Evolutionary conservation across 1,140 invertebrate species (phyloP), one percentile per base, ranked within the genome.

Genomic region (Babylonia areolata): DNA sequence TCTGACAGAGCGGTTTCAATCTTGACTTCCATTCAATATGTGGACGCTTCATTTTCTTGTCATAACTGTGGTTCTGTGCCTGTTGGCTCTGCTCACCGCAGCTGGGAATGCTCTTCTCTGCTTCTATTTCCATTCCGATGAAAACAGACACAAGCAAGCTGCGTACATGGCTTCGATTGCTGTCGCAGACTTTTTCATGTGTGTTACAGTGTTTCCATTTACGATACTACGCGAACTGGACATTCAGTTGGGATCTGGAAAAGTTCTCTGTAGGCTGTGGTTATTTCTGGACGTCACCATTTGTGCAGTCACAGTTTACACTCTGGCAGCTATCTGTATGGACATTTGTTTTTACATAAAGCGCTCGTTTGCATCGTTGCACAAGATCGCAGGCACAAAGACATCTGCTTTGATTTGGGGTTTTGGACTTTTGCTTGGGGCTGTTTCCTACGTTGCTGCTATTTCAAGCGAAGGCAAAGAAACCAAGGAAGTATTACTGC

Each of bases 271-370:
- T 35, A 35, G 69, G n/a, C 0, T 84, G 28, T 73, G 64, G 82
- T 28, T 46, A 20, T 69, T 73, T 23, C 35, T 84, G 23, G 82
- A 84, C 3, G 17, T 40, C 17, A 35, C 82, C 17, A 23, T 84
- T 2, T 42, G 82, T 33, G 69, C 82, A 15, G 69, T 84, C 12
- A 20, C 69, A 28, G 64, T 84, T 33, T 84, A 84, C 69, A 73
- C 82, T 33, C 73, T 75, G 82, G 71, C 82, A 37, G 69, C n/a
- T 28, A 84, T 84, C 37, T 84, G 82, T 40, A 84, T 84, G 82
- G 64, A 84, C 42, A 40, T 84, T n/a, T 84, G 82, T 39, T 84
- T 84, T 33, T 69, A 84, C 28, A 28, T 84, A 0, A 84, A 73
- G 40, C 82, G 23, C 37, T 84, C 82, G 28, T 84, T 84, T 33